These are phyloP conservation scores for Mus minutoides DNA, from an alignment of 2,797 vertebrate species.

Conservation along the genomic window DNA sequence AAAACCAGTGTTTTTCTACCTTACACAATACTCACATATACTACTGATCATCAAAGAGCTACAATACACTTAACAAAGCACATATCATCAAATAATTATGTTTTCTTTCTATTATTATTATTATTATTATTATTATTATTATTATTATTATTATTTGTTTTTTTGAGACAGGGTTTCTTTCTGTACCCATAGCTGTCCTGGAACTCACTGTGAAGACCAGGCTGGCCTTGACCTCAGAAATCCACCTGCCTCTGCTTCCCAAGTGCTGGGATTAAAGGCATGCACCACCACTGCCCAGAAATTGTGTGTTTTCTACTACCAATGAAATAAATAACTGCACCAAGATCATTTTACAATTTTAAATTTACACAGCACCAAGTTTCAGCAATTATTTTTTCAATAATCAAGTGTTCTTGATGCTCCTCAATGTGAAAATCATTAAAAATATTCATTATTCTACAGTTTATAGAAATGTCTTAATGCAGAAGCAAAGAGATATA, in stretches of 20 bases:
- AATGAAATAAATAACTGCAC: not conserved
- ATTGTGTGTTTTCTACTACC: not conserved
- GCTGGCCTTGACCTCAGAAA: too few relatives aligned
- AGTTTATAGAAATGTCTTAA: not conserved
- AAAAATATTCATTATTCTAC: conserved; percentile 10
- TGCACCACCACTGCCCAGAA: not conserved
- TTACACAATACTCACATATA: not conserved
- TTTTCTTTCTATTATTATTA: not conserved
- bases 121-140: too few relatives aligned
- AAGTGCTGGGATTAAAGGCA: too few relatives aligned
- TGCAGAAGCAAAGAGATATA: not conserved
- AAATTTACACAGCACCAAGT: not conserved
- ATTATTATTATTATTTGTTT: too few relatives aligned
- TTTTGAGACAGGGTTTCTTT: too few relatives aligned
- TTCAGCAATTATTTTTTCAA: not conserved
- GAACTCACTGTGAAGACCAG: too few relatives aligned
- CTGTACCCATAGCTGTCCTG: too few relatives aligned
- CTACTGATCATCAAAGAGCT: not conserved
- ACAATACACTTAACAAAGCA: not conserved
- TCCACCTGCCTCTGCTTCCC: too few relatives aligned
- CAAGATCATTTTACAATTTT: not conserved
- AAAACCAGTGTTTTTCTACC: not conserved
- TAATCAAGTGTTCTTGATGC: not conserved
- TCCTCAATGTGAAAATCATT: not conserved
- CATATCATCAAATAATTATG: not conserved